Evolutionary conservation across 2,888 invertebrate genomes (phyloP).

Genomic region (Empis livida): DNA sequence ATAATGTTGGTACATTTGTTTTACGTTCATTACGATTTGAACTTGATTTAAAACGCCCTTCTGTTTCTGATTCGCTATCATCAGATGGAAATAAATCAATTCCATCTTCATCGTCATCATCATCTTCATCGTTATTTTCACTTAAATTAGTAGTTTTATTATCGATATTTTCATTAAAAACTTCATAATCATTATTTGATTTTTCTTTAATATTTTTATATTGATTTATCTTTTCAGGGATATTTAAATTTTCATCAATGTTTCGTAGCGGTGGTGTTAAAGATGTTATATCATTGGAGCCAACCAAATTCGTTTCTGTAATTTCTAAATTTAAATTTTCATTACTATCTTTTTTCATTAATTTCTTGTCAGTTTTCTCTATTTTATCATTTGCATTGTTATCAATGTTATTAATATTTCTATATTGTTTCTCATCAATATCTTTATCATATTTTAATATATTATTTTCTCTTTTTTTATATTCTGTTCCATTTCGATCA

Average conservation of each 20-base stretch:
- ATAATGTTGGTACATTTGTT: conserved; percentile 10
- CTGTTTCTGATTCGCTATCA: conserved; percentile 18
- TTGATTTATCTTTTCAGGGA: not conserved
- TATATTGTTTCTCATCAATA: not conserved
- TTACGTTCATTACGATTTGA: conserved; percentile 11
- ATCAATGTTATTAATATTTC: no score
- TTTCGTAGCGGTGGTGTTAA: not conserved
- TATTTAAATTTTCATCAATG: not conserved
- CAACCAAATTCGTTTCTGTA: not conserved
- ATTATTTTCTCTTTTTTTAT: not conserved
- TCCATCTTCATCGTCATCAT: conserved; percentile 11
- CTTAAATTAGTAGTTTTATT: not conserved
- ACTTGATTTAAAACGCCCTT: conserved; percentile 16
- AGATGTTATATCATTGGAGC: not conserved
- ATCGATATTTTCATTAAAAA: not conserved
- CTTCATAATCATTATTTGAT: not conserved
- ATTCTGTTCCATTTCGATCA: not conserved
- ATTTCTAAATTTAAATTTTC: not conserved
- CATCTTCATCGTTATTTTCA: conserved; percentile 8
- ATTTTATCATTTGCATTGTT: no score
- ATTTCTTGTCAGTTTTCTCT: not conserved
- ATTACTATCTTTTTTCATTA: not conserved
- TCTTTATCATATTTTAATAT: not conserved
- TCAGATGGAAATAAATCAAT: conserved; percentile 17
- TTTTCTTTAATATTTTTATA: not conserved